A percentile compares a stretch with the other conserved stretches of the same genome.
These are phyloP conservation scores for Idaea aversata DNA, from an alignment of 2,888 invertebrate genomes.

Conservation along the genomic window DNA sequence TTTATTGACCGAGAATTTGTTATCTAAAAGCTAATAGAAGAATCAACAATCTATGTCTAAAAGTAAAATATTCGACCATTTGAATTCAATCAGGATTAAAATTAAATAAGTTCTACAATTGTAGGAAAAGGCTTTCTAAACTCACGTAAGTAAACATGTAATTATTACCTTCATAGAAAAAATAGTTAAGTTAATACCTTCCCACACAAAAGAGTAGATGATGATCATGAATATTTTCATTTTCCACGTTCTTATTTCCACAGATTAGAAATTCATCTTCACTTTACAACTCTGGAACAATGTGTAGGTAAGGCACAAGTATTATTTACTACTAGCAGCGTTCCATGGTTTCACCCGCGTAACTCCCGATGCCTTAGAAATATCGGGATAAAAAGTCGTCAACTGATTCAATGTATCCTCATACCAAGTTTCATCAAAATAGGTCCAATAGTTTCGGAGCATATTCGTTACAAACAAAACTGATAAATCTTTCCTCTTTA, in stretches of 20 bases:
- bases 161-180: background rate
- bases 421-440: too few species aligned
- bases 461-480: too few species aligned
- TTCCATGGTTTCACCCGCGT: too few species aligned
- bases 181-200: background rate
- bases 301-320: slow-evolving; percentile 20
- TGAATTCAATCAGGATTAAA: background rate
- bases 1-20: slow-evolving; percentile 47
- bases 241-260: slow-evolving; percentile 49
- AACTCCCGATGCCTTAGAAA: too few species aligned
- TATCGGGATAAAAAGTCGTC: too few species aligned
- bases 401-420: too few species aligned
- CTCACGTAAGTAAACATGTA: background rate
- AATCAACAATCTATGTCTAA: background rate
- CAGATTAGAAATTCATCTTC: slow-evolving; percentile 52
- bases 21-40: slow-evolving; percentile 16
- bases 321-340: too few species aligned
- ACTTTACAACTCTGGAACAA: slow-evolving; percentile 41
- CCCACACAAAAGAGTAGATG: slow-evolving; percentile 1
- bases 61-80: slow-evolving; percentile 9
- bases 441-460: too few species aligned
- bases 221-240: slow-evolving; percentile 9
- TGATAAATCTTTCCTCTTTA: too few species aligned
- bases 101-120: background rate
- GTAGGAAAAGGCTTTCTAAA: background rate